Conservation (phyloP, 2,797 vertebrate species). For the Oophaga sylvatica region DNA sequence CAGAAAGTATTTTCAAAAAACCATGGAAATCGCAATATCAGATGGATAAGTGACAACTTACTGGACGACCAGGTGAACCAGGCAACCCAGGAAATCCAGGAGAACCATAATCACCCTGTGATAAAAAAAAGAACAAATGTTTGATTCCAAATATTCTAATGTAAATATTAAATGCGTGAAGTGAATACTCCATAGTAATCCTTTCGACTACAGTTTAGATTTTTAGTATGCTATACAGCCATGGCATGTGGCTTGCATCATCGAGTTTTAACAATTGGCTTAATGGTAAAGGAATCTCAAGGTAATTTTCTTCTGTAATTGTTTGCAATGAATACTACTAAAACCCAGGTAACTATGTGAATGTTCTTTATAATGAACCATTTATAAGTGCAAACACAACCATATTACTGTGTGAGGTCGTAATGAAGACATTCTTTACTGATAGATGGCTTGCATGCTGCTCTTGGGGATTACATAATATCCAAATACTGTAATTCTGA, state of each 20-base stretch:
- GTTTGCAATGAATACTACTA: no score
- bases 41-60: constrained; percentile 68
- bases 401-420: neutral
- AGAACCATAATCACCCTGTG: constrained; percentile 82
- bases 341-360: neutral
- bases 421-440: neutral
- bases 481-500: neutral
- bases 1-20: neutral
- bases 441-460: neutral
- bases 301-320: neutral
- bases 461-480: neutral
- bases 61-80: constrained; percentile 77
- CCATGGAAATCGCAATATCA: neutral
- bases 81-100: constrained; percentile 76
- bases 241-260: neutral
- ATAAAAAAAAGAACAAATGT: constrained; percentile 31
- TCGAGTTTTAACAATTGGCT: neutral
- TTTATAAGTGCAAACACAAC: neutral
- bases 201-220: neutral
- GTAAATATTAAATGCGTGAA: neutral
- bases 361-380: no score
- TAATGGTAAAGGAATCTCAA: neutral
- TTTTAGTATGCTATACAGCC: neutral
- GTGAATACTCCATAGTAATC: neutral
- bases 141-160: neutral